phyloP scores from a whole-genome alignment of 1,140 invertebrate species.

The Drosophila bocqueti region DNA sequence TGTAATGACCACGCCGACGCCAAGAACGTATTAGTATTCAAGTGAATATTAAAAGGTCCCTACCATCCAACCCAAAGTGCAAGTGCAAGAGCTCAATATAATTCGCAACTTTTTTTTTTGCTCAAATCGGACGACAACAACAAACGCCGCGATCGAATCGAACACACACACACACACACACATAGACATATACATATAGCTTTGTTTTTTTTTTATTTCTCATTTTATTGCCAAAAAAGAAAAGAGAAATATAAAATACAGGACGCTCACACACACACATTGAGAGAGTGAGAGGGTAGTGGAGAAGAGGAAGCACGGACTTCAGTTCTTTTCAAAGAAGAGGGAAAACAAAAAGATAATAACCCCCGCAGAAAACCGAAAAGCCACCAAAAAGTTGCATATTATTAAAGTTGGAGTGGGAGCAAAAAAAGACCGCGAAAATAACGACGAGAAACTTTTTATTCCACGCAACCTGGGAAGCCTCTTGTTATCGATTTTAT shows the following conservation, averaged over 20 bases:
- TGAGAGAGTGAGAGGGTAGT: constrained; percentile 1
- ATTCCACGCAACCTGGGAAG: constrained; percentile 20
- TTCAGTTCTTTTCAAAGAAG: not conserved
- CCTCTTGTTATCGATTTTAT: constrained; percentile 40
- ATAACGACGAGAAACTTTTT: constrained; percentile 1
- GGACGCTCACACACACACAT: constrained; percentile 19
- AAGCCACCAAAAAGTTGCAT: constrained; percentile 2
- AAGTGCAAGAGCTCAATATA: constrained; percentile 18
- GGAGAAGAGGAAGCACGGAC: constrained; percentile 28
- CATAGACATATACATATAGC: not conserved
- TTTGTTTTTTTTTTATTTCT: constrained; percentile 9
- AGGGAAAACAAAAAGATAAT: constrained; percentile 7
- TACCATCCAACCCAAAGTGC: constrained; percentile 5
- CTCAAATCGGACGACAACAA: constrained; percentile 19
- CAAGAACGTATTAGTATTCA: constrained; percentile 2
- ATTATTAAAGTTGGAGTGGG: constrained; percentile 15
- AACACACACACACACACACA: not conserved
- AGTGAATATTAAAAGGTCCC: not conserved
- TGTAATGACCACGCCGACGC: constrained; percentile 9
- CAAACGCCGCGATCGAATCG: constrained; percentile 18
- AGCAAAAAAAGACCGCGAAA: constrained; percentile 27
- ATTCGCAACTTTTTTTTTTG: constrained; percentile 11
- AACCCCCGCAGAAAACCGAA: not conserved
- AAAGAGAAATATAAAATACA: constrained; percentile 30
- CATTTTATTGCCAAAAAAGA: constrained; percentile 22